Evolutionary conservation across 1,140 invertebrate species (phyloP).

Genomic region (Matsumurasca onukii): DNA sequence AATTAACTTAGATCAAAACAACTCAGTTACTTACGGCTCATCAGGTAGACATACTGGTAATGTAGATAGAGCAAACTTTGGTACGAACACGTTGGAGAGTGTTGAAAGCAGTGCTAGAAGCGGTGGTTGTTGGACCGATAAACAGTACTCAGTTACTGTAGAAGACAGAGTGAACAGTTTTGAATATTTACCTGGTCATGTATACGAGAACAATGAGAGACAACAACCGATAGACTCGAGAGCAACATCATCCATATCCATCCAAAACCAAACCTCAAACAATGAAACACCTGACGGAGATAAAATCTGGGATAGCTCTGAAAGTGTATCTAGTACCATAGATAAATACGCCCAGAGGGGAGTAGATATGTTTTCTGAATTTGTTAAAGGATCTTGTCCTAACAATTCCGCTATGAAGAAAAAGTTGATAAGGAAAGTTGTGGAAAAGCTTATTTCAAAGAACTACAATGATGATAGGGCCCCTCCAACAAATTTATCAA

Average conservation of each 20-base stretch:
- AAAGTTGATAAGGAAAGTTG: slow-evolving; percentile 50
- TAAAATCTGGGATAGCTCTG: slow-evolving; percentile 13
- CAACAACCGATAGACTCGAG: neutral
- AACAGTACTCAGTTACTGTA: slow-evolving; percentile 21
- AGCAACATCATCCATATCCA: slow-evolving; percentile 28
- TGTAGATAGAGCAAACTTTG: neutral
- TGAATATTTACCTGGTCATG: slow-evolving; percentile 53
- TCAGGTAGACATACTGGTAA: too few species aligned
- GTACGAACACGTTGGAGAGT: slow-evolving; percentile 33
- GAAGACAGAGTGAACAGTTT: slow-evolving; percentile 52
- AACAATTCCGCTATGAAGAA: slow-evolving; percentile 34
- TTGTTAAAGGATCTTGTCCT: slow-evolving; percentile 45
- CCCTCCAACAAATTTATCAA: neutral
- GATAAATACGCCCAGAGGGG: slow-evolving; percentile 50
- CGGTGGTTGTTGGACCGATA: slow-evolving; percentile 14
- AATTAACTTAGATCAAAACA: too few species aligned
- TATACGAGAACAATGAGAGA: slow-evolving; percentile 47
- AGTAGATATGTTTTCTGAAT: slow-evolving; percentile 50
- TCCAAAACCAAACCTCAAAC: slow-evolving; percentile 4
- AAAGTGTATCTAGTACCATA: slow-evolving; percentile 48
- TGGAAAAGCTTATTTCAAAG: slow-evolving; percentile 48
- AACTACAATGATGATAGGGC: slow-evolving; percentile 34
- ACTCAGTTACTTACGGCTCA: too few species aligned
- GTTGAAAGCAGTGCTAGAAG: slow-evolving; percentile 29
- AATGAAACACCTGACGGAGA: slow-evolving; percentile 15